Percentiles rank a stretch among this genome's conserved stretches.
These are phyloP conservation scores for Sclerodermus sp. DNA, from an alignment of 2,888 invertebrate species.

Conservation along the genomic window DNA sequence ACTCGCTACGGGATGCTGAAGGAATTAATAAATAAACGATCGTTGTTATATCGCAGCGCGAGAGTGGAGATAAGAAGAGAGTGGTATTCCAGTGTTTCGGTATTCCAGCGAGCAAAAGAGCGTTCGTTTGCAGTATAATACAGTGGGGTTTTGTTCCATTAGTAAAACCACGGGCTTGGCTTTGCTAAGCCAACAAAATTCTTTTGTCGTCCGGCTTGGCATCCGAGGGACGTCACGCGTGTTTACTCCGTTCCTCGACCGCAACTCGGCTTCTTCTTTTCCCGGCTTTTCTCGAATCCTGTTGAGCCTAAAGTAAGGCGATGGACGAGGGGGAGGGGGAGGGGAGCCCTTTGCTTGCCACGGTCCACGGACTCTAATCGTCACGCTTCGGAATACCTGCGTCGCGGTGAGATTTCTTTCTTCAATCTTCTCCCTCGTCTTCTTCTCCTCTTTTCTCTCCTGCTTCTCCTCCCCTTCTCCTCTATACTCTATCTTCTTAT, in stretches of 20 bases:
- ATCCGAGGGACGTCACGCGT: slow-evolving; percentile 26
- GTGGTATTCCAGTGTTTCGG: too few relatives aligned
- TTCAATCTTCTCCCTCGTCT: too few relatives aligned
- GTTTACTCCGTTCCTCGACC: slow-evolving; percentile 17
- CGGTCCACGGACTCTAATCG: slow-evolving; percentile 16
- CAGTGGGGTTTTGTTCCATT: slow-evolving; percentile 4
- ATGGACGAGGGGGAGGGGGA: not conserved
- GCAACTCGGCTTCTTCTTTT: slow-evolving; percentile 11
- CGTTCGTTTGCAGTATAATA: too few relatives aligned
- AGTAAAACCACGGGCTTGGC: slow-evolving; percentile 1
- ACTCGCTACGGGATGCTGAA: too few relatives aligned
- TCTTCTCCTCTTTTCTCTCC: too few relatives aligned
- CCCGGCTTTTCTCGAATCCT: slow-evolving; percentile 12
- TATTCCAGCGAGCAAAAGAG: not conserved
- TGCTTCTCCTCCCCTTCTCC: too few relatives aligned
- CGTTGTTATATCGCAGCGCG: too few relatives aligned
- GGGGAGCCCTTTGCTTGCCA: not conserved
- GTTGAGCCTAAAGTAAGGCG: too few relatives aligned
- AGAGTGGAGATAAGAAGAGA: too few relatives aligned
- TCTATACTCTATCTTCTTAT: not conserved
- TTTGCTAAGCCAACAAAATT: not conserved
- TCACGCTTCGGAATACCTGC: slow-evolving; percentile 23
- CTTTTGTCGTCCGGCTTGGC: slow-evolving; percentile 8
- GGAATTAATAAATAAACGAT: too few relatives aligned
- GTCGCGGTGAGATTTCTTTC: not conserved